These are phyloP conservation scores for Agrochola lychnidis DNA, from an alignment of 2,888 invertebrate genomes.

Conservation along the genomic window DNA sequence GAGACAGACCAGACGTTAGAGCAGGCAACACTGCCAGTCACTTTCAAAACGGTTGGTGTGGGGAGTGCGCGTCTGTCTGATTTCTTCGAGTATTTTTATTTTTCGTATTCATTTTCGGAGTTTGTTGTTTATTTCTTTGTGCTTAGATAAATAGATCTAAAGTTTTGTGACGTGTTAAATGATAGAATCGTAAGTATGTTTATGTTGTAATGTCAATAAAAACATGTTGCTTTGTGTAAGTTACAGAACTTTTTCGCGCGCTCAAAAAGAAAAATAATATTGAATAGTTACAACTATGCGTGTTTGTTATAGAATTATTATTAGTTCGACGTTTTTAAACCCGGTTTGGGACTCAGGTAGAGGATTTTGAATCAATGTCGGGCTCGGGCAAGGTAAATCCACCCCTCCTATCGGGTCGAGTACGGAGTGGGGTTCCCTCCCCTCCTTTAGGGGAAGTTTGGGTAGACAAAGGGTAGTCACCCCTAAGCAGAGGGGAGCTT, in stretches of 20 bases:
- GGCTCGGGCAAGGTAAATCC: slow-evolving; percentile 82
- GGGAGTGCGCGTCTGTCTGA: slow-evolving; percentile 11
- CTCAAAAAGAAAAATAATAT: slow-evolving; percentile 17
- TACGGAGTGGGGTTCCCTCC: slow-evolving; percentile 88
- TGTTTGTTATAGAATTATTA: slow-evolving; percentile 58
- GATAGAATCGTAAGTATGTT: slow-evolving; percentile 39
- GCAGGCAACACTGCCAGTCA: slow-evolving; percentile 36
- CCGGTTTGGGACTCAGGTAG: slow-evolving; percentile 77
- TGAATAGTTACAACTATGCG: background rate
- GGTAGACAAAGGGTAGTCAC: slow-evolving; percentile 90
- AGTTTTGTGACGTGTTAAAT: slow-evolving; percentile 18
- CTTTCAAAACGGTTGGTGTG: slow-evolving; percentile 34
- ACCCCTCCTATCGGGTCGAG: slow-evolving; percentile 81
- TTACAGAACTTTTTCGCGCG: slow-evolving; percentile 65
- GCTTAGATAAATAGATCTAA: background rate
- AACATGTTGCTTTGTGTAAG: slow-evolving; percentile 37
- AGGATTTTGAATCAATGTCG: slow-evolving; percentile 82
- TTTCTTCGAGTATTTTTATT: slow-evolving; percentile 46
- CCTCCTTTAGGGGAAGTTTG: slow-evolving; percentile 86
- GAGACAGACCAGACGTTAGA: background rate
- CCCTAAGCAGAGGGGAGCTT: slow-evolving; percentile 87
- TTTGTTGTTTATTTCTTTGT: slow-evolving; percentile 12
- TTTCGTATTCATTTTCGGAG: slow-evolving; percentile 46
- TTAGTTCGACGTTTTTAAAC: slow-evolving; percentile 62
- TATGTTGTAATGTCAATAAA: slow-evolving; percentile 10